phyloP scores from a whole-genome alignment of 2,113 vertebrate genomes.

The Dipodomys spectabilis region DNA sequence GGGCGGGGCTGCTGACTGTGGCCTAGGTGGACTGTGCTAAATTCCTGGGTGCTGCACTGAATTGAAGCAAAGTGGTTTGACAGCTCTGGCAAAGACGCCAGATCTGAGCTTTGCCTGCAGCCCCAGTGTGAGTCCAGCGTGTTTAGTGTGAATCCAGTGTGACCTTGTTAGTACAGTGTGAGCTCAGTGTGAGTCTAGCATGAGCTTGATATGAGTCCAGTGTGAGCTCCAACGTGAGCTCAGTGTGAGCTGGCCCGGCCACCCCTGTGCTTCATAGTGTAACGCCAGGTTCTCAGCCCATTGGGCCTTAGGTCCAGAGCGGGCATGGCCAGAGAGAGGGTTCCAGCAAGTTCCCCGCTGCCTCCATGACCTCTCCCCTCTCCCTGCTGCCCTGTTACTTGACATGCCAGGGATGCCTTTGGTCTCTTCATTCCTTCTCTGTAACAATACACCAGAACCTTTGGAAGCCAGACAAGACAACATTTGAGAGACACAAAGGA shows the following conservation, averaged over 20 bases:
- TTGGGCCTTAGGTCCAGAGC: too few species aligned
- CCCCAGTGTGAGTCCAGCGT: fast-evolving
- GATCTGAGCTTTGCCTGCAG: neutral
- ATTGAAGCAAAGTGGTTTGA: neutral
- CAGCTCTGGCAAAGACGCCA: neutral
- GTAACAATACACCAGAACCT: conserved; percentile 62
- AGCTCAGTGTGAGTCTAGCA: too few species aligned
- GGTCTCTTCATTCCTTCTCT: conserved; percentile 15
- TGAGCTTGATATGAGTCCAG: too few species aligned
- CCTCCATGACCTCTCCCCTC: neutral
- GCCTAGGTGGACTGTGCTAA: neutral
- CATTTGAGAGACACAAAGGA: conserved; percentile 72
- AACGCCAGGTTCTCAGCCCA: too few species aligned
- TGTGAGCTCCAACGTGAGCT: neutral
- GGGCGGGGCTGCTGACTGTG: fast-evolving
- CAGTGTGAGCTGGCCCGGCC: neutral
- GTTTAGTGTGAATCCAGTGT: too few species aligned
- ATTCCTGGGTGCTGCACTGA: neutral
- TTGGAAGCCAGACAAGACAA: conserved; percentile 71
- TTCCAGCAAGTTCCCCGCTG: neutral
- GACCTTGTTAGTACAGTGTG: too few species aligned
- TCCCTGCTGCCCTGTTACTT: neutral
- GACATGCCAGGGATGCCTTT: conserved; percentile 37
- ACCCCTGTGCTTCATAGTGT: neutral
- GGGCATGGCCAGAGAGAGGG: neutral